Evolutionary conservation across 2,113 vertebrate genomes (phyloP).

Genomic region (Arizona elegans): DNA sequence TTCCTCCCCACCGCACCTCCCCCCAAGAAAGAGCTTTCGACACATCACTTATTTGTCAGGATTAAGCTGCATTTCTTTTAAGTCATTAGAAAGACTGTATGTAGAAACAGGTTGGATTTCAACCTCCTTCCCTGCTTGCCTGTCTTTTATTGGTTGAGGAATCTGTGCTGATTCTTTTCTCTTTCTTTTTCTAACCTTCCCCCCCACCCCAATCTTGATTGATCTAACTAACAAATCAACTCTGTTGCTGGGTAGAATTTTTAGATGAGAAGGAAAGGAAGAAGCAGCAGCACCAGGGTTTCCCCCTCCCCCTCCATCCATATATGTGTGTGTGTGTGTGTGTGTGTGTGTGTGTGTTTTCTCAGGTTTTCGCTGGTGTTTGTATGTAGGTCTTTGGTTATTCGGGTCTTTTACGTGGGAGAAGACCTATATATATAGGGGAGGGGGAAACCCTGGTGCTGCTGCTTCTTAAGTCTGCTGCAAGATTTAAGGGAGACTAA

Average conservation of each 20-base stretch:
- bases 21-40: background rate
- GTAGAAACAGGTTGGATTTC: background rate
- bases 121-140: background rate
- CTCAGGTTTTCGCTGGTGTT: too few relatives aligned
- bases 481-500: too few relatives aligned
- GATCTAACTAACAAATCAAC: background rate
- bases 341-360: too few relatives aligned
- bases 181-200: background rate
- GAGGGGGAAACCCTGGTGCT: too few relatives aligned
- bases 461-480: too few relatives aligned
- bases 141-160: slow-evolving; percentile 7
- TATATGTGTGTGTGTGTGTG: too few relatives aligned
- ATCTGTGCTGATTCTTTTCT: slow-evolving; percentile 4
- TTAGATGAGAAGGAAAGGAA: background rate
- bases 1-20: background rate
- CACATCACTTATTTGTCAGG: slow-evolving; percentile 13
- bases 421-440: too few relatives aligned
- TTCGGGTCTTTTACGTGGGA: too few relatives aligned
- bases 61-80: background rate
- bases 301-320: too few relatives aligned
- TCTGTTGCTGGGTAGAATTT: background rate
- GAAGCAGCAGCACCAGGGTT: background rate
- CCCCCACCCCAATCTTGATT: background rate
- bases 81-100: rapidly evolving
- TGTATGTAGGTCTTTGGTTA: too few relatives aligned